A percentile compares a stretch with the other conserved stretches of the same genome.
phyloP scores from a whole-genome alignment of 2,888 invertebrate species.

The Drosophila macrospina region DNA sequence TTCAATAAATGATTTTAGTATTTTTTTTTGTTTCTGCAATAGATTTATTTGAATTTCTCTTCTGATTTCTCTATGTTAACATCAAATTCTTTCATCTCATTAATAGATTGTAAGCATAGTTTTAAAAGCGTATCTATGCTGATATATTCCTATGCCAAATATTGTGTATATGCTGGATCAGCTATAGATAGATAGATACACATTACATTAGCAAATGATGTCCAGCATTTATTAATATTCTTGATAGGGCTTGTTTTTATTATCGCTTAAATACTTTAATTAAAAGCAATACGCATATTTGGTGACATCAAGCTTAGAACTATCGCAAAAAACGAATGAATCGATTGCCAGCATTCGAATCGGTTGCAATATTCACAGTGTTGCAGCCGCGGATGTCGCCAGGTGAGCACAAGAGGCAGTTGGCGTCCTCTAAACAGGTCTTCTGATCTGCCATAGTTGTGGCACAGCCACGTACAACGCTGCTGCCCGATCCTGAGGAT shows the following conservation, averaged over 20 bases:
- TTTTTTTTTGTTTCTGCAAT: too few species aligned
- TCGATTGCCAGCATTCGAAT: conserved; percentile 58
- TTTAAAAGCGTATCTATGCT: too few species aligned
- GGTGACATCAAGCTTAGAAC: neutral
- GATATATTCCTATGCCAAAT: too few species aligned
- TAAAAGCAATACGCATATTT: neutral
- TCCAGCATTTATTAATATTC: neutral
- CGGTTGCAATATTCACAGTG: conserved; percentile 60
- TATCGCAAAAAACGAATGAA: conserved; percentile 60
- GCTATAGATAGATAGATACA: neutral
- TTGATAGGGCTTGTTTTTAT: neutral
- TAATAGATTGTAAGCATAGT: too few species aligned
- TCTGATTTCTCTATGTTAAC: too few species aligned
- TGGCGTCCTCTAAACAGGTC: conserved; percentile 66
- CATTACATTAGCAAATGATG: neutral
- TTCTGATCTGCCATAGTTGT: conserved; percentile 63
- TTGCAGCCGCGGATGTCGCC: conserved; percentile 80
- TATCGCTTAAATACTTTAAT: conserved; percentile 12
- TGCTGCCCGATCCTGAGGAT: conserved; percentile 45
- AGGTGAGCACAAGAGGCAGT: conserved; percentile 77
- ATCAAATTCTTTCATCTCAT: too few species aligned
- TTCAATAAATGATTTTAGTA: too few species aligned
- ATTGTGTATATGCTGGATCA: neutral
- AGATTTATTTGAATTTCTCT: too few species aligned
- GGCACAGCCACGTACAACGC: conserved; percentile 76